Base-by-base conservation (phyloP, 2,797 vertebrate genomes). In the Xiphophorus birchmanni region DNA sequence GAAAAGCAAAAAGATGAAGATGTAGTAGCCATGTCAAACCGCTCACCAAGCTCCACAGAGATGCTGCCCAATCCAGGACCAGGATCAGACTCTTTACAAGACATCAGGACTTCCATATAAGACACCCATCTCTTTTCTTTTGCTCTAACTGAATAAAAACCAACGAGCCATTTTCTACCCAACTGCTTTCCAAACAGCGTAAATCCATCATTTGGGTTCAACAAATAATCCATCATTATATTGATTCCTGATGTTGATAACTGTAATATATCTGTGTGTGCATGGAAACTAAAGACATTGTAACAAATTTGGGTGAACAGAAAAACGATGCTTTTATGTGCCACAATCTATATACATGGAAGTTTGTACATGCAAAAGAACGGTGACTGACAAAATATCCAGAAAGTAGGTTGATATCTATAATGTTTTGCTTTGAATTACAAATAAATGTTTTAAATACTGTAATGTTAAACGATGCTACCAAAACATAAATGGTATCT, bases 71-170 rank as follows among this genome's bases (percentile, higher is more conserved):
- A 63, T 73, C 45, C 29, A 60, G 88, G 84, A 83, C 73, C 29
- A 60, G 88, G 85, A 84, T 73, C 76, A 54, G 90, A 92, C 40
- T 89, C 89, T 17, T 91, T 91, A 80, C 88, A 83, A 86, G 93
- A 93, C 77, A 78, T 89, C 73, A 91, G 90, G 90, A 94, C 91
- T 80, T 94, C 92, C 45, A 84, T 83, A 72, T 94, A 91, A 86
- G 63, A 73, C 18, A 26, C 56, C 73, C 17, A 47, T 13, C 44
- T 50, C 1, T 65, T 58, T 73, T 47, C 86, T 73, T 35, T 58
- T 63, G 18, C 45, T 79, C 75, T 77, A 32, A 77, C 80, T 48
- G 52, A 83, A 85, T 47, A 60, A 80, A 81, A 18, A 23, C 26
- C 44, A 37, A 75, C 83, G 88, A 78, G 84, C 85, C 85, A 89